A percentile compares a stretch with the other conserved stretches of the same genome.
These are phyloP conservation scores for Maccullochella peelii DNA, from an alignment of 2,113 vertebrate species.

Conservation along the genomic window DNA sequence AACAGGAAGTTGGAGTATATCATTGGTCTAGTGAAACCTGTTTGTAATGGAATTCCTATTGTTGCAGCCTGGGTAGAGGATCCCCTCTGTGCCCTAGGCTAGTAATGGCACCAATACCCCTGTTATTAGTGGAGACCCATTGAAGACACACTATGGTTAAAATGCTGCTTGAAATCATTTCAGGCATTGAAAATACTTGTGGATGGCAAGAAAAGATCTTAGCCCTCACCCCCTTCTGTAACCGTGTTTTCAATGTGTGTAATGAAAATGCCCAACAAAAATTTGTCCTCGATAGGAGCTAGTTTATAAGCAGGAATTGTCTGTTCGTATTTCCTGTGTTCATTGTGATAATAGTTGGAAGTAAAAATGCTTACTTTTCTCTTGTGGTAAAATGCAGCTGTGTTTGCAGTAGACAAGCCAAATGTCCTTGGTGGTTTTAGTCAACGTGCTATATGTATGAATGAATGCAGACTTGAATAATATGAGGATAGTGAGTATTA, in stretches of 20 bases:
- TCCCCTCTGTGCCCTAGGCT: slow-evolving; percentile 69
- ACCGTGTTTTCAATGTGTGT: neutral
- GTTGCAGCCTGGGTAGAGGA: slow-evolving; percentile 73
- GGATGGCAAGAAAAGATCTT: neutral
- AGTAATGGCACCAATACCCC: slow-evolving; percentile 72
- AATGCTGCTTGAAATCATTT: slow-evolving; percentile 19
- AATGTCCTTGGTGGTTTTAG: neutral
- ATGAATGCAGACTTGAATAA: neutral
- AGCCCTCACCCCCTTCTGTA: neutral
- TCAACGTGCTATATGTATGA: neutral
- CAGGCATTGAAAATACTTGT: neutral
- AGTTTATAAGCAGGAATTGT: neutral
- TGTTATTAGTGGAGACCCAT: slow-evolving; percentile 55
- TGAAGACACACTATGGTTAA: slow-evolving; percentile 32
- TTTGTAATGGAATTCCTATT: slow-evolving; percentile 82
- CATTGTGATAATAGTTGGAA: no score
- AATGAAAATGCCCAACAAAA: neutral
- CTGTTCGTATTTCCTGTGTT: neutral
- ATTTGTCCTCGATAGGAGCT: neutral
- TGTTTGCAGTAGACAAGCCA: neutral
- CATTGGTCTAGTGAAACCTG: slow-evolving; percentile 72
- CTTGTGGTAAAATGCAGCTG: neutral
- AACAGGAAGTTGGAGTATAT: slow-evolving; percentile 75
- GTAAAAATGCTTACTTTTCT: neutral
- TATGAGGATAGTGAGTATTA: neutral